Base-by-base conservation (phyloP, 1,140 invertebrate species). In the Drosophila prosaltans region DNA sequence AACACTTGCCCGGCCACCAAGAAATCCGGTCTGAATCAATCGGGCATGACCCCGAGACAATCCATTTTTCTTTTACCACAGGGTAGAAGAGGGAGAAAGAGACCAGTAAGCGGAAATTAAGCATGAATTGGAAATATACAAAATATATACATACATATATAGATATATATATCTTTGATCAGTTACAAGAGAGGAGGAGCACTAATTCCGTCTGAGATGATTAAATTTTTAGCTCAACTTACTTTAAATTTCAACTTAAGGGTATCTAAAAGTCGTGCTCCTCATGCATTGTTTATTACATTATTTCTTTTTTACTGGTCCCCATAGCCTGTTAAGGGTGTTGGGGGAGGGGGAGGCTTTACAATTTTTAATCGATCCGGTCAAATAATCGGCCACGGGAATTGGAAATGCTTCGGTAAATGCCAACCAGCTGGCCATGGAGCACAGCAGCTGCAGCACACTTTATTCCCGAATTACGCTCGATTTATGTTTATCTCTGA, bases 401-500 rank as follows among this genome's bases (percentile, higher is more conserved):
- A 51, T 51, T 3, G 32, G 32, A 16, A 16, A 36, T 36, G 32
- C 32, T 36, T 36, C 32, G 6, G 32, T 36, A 36, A 7, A 36
- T 36, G 32, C 4, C 32, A 36, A 6, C 32, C 81, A 83, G 76
- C 73, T 83, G 66, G 51, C 40, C 43, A 59, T 48, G 8, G 9
- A 51, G 45, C n/a, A 60, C 51, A 40, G 74, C 83, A 88, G 67
- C 83, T 83, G 83, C 80, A 67, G 54, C 69, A 30, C 16, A 79
- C 72, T 82, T 88, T 82, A 80, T 86, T 72, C 80, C 69, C 76
- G 83, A 82, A 83, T 88, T 83, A 88, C 84, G 62, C 70, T 78
- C 83, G 83, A 86, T 88, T 89, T 88, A 88, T 86, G 76, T 88
- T 86, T 82, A 86, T 86, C 79, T 88, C 85, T 76, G 76, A 88